phyloP scores from a whole-genome alignment of 2,888 invertebrate species.

The Aquatica leii region DNA sequence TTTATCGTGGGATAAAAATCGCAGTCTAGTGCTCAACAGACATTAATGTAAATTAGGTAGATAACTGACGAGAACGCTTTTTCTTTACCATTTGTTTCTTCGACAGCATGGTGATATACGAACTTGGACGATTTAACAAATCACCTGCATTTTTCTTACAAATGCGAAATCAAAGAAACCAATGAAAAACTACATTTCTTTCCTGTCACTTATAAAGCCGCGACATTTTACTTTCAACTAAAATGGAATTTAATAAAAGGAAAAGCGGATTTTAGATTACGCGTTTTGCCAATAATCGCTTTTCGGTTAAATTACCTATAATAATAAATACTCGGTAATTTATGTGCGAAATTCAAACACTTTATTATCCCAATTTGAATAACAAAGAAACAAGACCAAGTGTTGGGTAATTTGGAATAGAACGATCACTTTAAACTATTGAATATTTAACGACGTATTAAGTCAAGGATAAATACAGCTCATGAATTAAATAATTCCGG shows the following conservation, averaged over 20 bases:
- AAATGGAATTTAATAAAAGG: slow-evolving; percentile 17
- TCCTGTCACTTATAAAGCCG: slow-evolving; percentile 19
- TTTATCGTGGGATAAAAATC: slow-evolving; percentile 23
- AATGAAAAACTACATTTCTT: slow-evolving; percentile 23
- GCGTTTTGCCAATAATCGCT: too few species aligned
- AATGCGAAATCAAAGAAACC: slow-evolving; percentile 34
- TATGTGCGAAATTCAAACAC: too few species aligned
- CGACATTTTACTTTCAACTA: slow-evolving; percentile 16
- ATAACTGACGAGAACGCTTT: slow-evolving; percentile 31
- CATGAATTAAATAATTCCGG: too few species aligned
- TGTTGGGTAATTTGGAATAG: too few species aligned
- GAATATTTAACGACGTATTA: too few species aligned
- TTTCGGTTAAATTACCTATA: too few species aligned
- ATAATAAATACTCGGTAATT: too few species aligned
- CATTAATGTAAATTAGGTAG: slow-evolving; percentile 32
- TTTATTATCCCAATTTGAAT: too few species aligned
- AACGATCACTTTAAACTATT: too few species aligned
- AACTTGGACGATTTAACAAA: slow-evolving; percentile 28
- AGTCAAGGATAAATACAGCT: too few species aligned
- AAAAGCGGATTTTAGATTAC: too few species aligned
- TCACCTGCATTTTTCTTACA: slow-evolving; percentile 25
- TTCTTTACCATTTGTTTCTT: slow-evolving; percentile 31
- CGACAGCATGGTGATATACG: slow-evolving; percentile 24
- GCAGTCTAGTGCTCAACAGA: background rate
- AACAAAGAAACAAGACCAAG: too few species aligned